Conservation (phyloP, 1,140 invertebrate species). For the Dendrolimus kikuchii region DNA sequence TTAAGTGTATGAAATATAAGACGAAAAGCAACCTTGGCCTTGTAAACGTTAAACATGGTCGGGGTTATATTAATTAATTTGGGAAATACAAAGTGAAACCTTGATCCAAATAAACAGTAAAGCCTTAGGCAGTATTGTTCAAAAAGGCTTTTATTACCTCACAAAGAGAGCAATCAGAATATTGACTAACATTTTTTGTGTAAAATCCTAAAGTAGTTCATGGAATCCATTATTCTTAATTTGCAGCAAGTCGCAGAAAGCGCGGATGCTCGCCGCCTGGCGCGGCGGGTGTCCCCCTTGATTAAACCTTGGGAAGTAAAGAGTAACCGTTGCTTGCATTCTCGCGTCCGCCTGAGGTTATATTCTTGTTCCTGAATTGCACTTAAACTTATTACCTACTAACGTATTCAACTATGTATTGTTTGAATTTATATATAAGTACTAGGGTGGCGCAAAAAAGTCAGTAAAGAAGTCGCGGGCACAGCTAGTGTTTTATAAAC, state of each 20-base stretch:
- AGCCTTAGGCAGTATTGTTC: neutral
- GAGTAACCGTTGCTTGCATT: constrained; percentile 63
- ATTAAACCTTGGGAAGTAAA: constrained; percentile 62
- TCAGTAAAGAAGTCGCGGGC: too few relatives aligned
- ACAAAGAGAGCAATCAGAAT: constrained; percentile 19
- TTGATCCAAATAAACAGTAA: neutral
- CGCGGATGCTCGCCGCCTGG: constrained; percentile 29
- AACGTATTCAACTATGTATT: too few relatives aligned
- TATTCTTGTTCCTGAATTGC: constrained; percentile 31
- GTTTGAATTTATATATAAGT: too few relatives aligned
- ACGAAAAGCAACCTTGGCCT: too few relatives aligned
- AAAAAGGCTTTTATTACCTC: constrained; percentile 9
- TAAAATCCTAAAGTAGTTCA: constrained; percentile 48
- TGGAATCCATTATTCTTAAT: constrained; percentile 66
- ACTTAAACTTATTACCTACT: constrained; percentile 21
- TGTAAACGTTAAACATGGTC: too few relatives aligned
- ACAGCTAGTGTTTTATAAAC: too few relatives aligned
- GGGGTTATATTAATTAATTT: neutral
- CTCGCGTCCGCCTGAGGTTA: constrained; percentile 19
- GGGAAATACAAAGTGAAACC: neutral
- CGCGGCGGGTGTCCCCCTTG: constrained; percentile 66
- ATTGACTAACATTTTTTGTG: constrained; percentile 24
- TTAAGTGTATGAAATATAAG: too few relatives aligned
- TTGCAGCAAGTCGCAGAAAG: constrained; percentile 56
- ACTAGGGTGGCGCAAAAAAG: too few relatives aligned